phyloP scores from a whole-genome alignment of 2,888 invertebrate species.

The Capitulum mitella region DNA sequence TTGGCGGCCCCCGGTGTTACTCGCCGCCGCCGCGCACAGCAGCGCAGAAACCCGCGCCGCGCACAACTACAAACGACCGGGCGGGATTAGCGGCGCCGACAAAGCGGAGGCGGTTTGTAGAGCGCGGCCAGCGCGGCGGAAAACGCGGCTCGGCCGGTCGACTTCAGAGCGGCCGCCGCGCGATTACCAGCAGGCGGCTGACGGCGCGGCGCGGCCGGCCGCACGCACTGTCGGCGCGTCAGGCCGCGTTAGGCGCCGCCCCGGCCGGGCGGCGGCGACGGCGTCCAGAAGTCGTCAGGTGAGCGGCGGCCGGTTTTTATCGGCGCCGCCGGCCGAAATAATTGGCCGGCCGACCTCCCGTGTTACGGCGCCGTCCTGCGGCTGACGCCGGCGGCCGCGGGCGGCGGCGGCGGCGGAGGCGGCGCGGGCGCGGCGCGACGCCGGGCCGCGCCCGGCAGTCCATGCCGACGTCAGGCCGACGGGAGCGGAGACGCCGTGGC shows the following conservation, averaged over 20 bases:
- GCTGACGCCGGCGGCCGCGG: background rate
- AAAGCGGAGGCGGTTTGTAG: background rate
- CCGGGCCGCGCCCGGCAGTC: background rate
- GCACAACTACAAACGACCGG: background rate
- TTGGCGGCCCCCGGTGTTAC: slow-evolving; percentile 1
- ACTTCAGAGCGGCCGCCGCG: background rate
- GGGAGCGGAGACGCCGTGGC: too few relatives aligned
- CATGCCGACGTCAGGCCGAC: too few relatives aligned
- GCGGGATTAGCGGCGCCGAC: background rate
- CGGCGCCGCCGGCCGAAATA: background rate
- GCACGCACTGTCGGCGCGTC: background rate
- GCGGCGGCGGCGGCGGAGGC: too few relatives aligned
- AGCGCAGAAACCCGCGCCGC: background rate
- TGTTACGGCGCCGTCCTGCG: too few relatives aligned
- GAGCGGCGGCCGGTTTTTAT: background rate
- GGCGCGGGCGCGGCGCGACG: background rate
- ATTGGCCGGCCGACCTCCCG: too few relatives aligned
- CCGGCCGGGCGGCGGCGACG: background rate
- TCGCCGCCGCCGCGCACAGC: background rate
- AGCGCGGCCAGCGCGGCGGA: background rate
- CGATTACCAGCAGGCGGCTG: too few relatives aligned
- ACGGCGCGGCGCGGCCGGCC: background rate
- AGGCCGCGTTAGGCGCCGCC: background rate
- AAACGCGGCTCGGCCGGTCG: background rate
- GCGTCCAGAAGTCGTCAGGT: background rate